Percentiles rank a stretch among this genome's conserved stretches.
Conservation (phyloP, 2,888 invertebrate species). For the Anoncus sp. region DNA sequence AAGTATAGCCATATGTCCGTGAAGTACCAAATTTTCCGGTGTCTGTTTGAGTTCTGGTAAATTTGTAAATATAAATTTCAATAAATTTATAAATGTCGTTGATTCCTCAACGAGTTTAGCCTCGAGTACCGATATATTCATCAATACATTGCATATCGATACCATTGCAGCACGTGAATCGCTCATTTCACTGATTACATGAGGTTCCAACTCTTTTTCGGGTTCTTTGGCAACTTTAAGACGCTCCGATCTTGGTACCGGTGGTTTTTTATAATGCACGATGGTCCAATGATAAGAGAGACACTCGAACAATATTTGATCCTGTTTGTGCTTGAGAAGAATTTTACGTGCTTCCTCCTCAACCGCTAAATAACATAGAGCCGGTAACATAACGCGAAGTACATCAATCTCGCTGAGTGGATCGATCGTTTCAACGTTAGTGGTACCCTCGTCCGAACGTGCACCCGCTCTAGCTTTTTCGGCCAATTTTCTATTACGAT, state of each 20-base stretch:
- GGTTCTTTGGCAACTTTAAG: slow-evolving; percentile 90
- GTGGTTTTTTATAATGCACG: slow-evolving; percentile 93
- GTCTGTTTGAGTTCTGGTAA: slow-evolving; percentile 93
- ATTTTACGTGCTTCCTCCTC: slow-evolving; percentile 95
- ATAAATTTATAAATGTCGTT: slow-evolving; percentile 89
- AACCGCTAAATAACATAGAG: slow-evolving; percentile 95
- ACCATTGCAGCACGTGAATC: slow-evolving; percentile 94
- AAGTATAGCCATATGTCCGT: slow-evolving; percentile 93
- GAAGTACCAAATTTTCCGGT: slow-evolving; percentile 92
- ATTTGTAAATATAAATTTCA: slow-evolving; percentile 94
- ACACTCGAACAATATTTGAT: slow-evolving; percentile 91
- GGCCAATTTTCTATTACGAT: slow-evolving; percentile 87
- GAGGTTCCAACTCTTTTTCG: slow-evolving; percentile 89
- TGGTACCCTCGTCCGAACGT: slow-evolving; percentile 79
- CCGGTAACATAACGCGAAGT: slow-evolving; percentile 93
- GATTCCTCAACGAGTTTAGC: slow-evolving; percentile 92
- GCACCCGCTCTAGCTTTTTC: slow-evolving; percentile 87
- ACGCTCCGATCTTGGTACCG: slow-evolving; percentile 91
- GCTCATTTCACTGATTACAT: slow-evolving; percentile 92
- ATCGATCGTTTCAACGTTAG: slow-evolving; percentile 80
- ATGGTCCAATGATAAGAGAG: slow-evolving; percentile 94
- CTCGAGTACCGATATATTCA: slow-evolving; percentile 96
- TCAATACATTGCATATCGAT: slow-evolving; percentile 95
- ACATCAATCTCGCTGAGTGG: slow-evolving; percentile 88
- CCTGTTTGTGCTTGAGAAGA: slow-evolving; percentile 90